Conservation (phyloP, 2,113 vertebrate species). For the Suricata suricatta region DNA sequence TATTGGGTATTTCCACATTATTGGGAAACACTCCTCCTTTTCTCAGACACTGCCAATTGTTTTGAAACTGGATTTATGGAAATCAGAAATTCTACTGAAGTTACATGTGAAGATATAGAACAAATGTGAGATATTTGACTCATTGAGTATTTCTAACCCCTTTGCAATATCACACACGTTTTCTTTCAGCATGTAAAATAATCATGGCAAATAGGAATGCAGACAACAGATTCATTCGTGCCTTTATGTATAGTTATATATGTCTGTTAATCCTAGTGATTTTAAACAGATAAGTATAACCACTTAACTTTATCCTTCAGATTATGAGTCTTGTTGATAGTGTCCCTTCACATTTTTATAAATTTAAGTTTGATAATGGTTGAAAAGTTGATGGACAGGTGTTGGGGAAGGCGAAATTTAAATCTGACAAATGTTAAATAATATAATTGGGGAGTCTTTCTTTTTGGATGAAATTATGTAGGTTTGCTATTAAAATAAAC, state of each 20-base stretch:
- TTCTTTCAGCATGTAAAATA: not conserved
- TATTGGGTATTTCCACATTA: not conserved
- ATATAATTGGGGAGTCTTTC: constrained; percentile 9
- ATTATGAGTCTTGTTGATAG: not conserved
- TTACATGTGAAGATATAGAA: not conserved
- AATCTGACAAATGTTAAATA: not conserved
- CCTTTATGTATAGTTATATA: not conserved
- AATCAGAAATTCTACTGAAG: constrained; percentile 4
- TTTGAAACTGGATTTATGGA: not conserved
- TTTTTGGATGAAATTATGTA: not conserved
- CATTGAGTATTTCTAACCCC: not conserved
- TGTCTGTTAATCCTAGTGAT: not conserved
- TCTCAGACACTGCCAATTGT: not conserved
- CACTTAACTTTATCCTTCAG: not conserved
- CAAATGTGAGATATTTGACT: not conserved
- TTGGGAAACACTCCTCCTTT: not conserved
- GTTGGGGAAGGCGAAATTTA: not conserved
- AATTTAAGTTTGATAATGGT: not conserved
- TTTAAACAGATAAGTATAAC: constrained; percentile 21
- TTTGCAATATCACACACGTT: not conserved
- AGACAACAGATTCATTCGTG: not conserved
- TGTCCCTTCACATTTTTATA: not conserved
- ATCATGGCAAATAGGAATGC: not conserved
- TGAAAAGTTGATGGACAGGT: not conserved
- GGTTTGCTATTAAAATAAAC: not conserved